These are phyloP conservation scores for Seriola aureovittata DNA, from an alignment of 2,113 vertebrate species.

Conservation along the genomic window DNA sequence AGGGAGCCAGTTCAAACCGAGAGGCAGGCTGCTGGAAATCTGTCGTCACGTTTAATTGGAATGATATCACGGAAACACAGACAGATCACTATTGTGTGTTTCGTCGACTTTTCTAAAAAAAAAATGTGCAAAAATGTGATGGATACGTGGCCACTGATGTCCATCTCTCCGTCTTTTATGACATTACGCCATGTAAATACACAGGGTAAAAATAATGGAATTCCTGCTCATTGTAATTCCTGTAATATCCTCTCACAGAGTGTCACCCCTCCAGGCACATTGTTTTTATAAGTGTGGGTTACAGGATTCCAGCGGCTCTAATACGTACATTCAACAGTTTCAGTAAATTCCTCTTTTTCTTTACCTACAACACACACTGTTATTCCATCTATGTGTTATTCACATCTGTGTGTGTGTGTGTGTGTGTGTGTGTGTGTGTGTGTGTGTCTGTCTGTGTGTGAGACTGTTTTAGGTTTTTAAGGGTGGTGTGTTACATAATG, in stretches of 20 bases:
- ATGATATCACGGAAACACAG: too few species aligned
- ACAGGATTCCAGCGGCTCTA: constrained; percentile 48
- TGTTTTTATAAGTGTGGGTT: constrained; percentile 58
- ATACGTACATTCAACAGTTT: constrained; percentile 46
- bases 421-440: not conserved
- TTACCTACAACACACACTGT: constrained; percentile 10
- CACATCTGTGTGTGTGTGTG: not conserved
- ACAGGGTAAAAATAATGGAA: constrained; percentile 36
- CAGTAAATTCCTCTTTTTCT: constrained; percentile 56
- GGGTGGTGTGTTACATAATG: constrained; percentile 53
- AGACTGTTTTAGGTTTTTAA: constrained; percentile 19
- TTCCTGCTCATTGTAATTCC: constrained; percentile 47
- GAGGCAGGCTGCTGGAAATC: too few species aligned
- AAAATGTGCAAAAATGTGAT: too few species aligned
- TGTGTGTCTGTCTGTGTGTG: not conserved
- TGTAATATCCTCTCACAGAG: constrained; percentile 7
- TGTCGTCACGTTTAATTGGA: too few species aligned
- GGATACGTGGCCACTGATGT: not conserved
- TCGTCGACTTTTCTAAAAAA: too few species aligned
- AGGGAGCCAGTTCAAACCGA: too few species aligned
- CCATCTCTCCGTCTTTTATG: constrained; percentile 15
- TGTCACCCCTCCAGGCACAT: constrained; percentile 4
- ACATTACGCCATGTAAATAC: constrained; percentile 55
- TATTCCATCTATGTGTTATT: constrained; percentile 18
- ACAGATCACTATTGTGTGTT: too few species aligned